Evolutionary conservation across 2,797 vertebrate genomes (phyloP).

Genomic region (Sciurus carolinensis): DNA sequence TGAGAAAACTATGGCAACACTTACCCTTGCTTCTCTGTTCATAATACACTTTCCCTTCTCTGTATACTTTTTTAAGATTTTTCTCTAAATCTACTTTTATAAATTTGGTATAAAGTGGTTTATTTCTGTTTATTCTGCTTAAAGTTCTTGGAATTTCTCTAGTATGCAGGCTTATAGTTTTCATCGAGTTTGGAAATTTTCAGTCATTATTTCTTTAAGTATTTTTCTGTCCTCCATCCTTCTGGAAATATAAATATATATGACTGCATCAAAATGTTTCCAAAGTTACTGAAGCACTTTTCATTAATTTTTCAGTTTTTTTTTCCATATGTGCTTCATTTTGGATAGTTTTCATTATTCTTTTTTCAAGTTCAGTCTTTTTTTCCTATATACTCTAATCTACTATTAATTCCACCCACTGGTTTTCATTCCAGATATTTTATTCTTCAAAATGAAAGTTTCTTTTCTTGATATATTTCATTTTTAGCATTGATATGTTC

Average conservation of each 20-base stretch:
- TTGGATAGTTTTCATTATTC: background rate
- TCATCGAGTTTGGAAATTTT: slow-evolving; percentile 1
- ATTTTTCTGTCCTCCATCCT: background rate
- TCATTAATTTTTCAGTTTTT: background rate
- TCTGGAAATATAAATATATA: background rate
- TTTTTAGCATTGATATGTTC: background rate
- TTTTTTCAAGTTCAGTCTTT: background rate
- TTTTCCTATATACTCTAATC: background rate
- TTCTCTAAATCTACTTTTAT: background rate
- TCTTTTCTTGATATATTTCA: background rate
- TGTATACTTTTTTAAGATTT: background rate
- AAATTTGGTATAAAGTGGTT: slow-evolving; percentile 1
- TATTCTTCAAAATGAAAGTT: background rate
- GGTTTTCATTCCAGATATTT: background rate
- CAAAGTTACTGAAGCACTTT: background rate
- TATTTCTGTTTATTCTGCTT: slow-evolving; percentile 12
- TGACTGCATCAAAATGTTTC: background rate
- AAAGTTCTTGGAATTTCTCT: background rate
- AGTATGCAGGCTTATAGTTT: background rate
- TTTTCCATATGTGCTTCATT: background rate
- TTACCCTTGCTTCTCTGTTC: background rate
- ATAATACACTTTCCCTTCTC: background rate
- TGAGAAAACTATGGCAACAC: background rate
- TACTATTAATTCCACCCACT: background rate
- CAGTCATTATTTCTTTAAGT: background rate